These are phyloP conservation scores for Trissolcus brochymenae DNA, from an alignment of 2,888 invertebrate genomes.

Conservation along the genomic window DNA sequence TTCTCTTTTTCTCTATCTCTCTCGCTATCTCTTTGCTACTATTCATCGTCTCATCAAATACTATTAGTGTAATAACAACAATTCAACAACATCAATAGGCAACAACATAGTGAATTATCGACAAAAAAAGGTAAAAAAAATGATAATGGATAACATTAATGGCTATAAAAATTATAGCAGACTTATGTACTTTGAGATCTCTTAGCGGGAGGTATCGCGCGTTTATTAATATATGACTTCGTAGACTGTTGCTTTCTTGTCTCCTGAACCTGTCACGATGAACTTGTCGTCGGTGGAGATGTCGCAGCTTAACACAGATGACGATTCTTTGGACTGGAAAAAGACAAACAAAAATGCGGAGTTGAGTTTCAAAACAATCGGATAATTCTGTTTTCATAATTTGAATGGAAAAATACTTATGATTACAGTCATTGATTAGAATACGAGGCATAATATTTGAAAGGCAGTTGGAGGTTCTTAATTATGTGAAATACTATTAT, in stretches of 20 bases:
- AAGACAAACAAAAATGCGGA: slow-evolving; percentile 19
- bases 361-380: no score
- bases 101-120: slow-evolving; percentile 55
- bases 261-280: slow-evolving; percentile 98
- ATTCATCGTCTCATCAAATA: slow-evolving; percentile 1
- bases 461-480: not conserved
- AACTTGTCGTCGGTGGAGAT: slow-evolving; percentile 98
- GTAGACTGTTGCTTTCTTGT: slow-evolving; percentile 98
- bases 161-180: slow-evolving; percentile 60
- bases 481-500: not conserved
- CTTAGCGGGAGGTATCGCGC: slow-evolving; percentile 35
- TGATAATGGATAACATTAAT: slow-evolving; percentile 58
- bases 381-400: no score
- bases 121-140: slow-evolving; percentile 33
- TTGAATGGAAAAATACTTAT: no score
- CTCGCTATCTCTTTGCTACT: not conserved
- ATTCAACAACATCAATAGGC: slow-evolving; percentile 54
- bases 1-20: not conserved
- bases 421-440: no score
- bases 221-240: slow-evolving; percentile 89
- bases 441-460: no score
- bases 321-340: slow-evolving; percentile 94
- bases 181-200: slow-evolving; percentile 49
- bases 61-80: slow-evolving; percentile 57
- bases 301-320: slow-evolving; percentile 98